Base-by-base conservation (phyloP, 1,140 invertebrate species). In the Danaus melanippus region DNA sequence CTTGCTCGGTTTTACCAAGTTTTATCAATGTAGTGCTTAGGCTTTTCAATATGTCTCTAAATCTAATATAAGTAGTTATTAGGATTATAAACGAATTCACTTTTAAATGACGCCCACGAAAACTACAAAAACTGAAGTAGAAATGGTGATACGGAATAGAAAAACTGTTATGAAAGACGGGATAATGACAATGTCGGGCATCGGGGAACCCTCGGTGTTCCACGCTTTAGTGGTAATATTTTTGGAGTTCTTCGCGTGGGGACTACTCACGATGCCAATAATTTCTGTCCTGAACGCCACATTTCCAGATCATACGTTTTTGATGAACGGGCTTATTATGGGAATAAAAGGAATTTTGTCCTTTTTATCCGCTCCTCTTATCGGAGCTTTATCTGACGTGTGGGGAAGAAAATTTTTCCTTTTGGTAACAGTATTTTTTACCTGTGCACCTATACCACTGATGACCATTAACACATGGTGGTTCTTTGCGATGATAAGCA, bases 391-490 rank as follows among this genome's bases (percentile, higher is more conserved):
- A 40, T 98, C 97, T 9, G 98, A 99, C 87, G 95, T 98, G 40
- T 99, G 97, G 95, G 98, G 98, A 44, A 90, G 98, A 66, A 99
- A 99, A 88, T 95, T 98, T 79, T 99, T 99, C 88, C 91, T 99
- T 51, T 90, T 99, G 56, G 93, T 99, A 63, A 99, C 98, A 50
- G 98, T 99, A 65, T 98, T 99, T 86, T 99, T 99, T 88, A 99
- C 98, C 6, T 99, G 98, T 89, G 94, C 96, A 60, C 98, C 98
- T 42, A 99, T 99, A 79, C 98, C 98, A 50, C 90, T 99, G 50
- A 99, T 99, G 96, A 97, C 95, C 76, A 95, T 99, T 74, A 99
- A 98, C 89, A 97, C 97, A 49, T 99, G 97, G 96, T 99, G 98
- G 98, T 99, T 99, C 87, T 99, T 99, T 89, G 97, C 97, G 48